phyloP scores from a whole-genome alignment of 2,113 vertebrate species.

The Oreotragus oreotragus region DNA sequence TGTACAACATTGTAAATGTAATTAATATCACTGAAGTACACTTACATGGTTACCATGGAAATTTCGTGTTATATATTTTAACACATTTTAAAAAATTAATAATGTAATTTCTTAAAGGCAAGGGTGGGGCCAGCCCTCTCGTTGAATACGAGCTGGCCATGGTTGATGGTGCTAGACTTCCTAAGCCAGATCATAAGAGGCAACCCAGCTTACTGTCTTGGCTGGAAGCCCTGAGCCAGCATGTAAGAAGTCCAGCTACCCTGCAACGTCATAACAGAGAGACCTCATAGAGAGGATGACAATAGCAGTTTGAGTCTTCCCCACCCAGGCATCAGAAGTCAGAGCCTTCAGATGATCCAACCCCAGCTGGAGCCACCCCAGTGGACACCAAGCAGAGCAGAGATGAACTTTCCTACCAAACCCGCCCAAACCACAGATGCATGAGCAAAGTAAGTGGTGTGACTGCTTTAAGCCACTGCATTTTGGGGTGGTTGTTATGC shows the following conservation, averaged over 20 bases:
- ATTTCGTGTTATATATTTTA: background rate
- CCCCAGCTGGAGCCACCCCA: rapidly evolving
- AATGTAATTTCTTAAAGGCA: background rate
- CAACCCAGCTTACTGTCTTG: rapidly evolving
- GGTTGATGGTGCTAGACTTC: background rate
- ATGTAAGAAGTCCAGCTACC: background rate
- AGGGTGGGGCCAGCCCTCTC: background rate
- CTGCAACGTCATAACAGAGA: rapidly evolving
- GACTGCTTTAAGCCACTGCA: background rate
- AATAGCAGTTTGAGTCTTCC: background rate
- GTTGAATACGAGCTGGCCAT: background rate
- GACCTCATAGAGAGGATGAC: background rate
- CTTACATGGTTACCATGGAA: background rate
- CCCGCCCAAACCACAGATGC: background rate
- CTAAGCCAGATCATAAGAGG: background rate
- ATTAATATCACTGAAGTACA: background rate
- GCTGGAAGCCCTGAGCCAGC: background rate
- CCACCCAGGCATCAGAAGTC: background rate
- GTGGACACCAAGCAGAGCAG: background rate
- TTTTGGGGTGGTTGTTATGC: background rate
- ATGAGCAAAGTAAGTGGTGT: background rate
- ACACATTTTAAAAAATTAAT: background rate
- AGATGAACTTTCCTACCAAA: rapidly evolving
- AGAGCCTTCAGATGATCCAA: background rate
- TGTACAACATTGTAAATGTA: background rate